These are phyloP conservation scores for Phragmatobia fuliginosa DNA, from an alignment of 2,888 invertebrate species.

Conservation along the genomic window DNA sequence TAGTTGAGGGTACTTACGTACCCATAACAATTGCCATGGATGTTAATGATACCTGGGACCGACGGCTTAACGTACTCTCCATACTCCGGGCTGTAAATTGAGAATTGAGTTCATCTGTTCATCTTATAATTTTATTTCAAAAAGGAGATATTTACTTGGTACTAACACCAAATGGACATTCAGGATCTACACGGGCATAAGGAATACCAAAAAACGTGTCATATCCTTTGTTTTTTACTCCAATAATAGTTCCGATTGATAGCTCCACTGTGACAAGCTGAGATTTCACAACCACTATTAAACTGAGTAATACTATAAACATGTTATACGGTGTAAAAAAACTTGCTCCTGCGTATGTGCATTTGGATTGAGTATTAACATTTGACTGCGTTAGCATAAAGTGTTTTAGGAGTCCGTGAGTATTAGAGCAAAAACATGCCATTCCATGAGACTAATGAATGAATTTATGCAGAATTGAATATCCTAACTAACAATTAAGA, in stretches of 20 bases:
- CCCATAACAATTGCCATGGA: no score
- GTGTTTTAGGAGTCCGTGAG: slow-evolving; percentile 1
- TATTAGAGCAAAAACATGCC: not conserved
- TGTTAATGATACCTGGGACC: no score
- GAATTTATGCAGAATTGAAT: not conserved
- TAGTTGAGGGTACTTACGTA: no score
- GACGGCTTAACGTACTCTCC: no score
- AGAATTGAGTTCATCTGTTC: not conserved
- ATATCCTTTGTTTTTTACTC: slow-evolving; percentile 58
- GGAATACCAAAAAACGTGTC: slow-evolving; percentile 71
- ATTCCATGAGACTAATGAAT: not conserved
- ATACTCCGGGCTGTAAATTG: no score
- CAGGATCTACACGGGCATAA: slow-evolving; percentile 63
- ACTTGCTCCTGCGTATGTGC: not conserved
- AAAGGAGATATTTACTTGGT: not conserved
- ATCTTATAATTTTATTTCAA: not conserved
- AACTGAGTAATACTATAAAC: slow-evolving; percentile 15
- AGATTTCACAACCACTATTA: slow-evolving; percentile 7
- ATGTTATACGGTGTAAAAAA: not conserved
- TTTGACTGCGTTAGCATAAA: not conserved
- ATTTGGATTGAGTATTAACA: not conserved
- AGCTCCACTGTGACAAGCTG: slow-evolving; percentile 46
- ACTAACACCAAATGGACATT: slow-evolving; percentile 72
- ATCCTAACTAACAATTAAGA: no score
- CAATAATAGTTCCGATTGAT: slow-evolving; percentile 56